A percentile compares a stretch with the other conserved stretches of the same genome.
Evolutionary conservation across 1,140 invertebrate species (phyloP).

Genomic region (Nephila pilipes): DNA sequence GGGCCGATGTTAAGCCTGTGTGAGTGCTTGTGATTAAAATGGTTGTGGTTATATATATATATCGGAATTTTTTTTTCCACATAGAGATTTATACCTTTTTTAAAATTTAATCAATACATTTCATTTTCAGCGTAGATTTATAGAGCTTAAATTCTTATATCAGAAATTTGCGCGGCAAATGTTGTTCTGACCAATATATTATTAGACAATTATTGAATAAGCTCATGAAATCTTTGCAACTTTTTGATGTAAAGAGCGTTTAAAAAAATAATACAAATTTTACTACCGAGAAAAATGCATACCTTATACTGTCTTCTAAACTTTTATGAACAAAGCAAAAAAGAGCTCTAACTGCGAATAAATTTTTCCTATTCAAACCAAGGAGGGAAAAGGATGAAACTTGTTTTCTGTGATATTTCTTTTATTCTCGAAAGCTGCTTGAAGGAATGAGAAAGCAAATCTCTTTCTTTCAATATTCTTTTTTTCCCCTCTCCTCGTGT

Average conservation of each 20-base stretch:
- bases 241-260: not conserved
- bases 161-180: not conserved
- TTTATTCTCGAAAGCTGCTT: constrained; percentile 2
- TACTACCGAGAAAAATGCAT: not conserved
- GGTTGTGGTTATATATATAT: too few species aligned
- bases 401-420: not conserved
- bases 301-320: not conserved
- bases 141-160: too few species aligned
- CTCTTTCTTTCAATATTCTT: not conserved
- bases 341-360: not conserved
- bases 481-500: not conserved
- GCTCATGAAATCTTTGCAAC: not conserved
- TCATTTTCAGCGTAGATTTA: too few species aligned
- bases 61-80: too few species aligned
- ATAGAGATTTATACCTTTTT: too few species aligned
- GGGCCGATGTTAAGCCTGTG: too few species aligned
- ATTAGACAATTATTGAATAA: not conserved
- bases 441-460: constrained; percentile 24
- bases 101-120: too few species aligned
- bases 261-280: not conserved
- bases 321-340: not conserved
- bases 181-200: not conserved
- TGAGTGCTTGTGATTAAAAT: too few species aligned
- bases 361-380: not conserved
- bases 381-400: not conserved